These are phyloP conservation scores for Sorex fumeus DNA, from an alignment of 2,113 vertebrate genomes.

Conservation along the genomic window DNA sequence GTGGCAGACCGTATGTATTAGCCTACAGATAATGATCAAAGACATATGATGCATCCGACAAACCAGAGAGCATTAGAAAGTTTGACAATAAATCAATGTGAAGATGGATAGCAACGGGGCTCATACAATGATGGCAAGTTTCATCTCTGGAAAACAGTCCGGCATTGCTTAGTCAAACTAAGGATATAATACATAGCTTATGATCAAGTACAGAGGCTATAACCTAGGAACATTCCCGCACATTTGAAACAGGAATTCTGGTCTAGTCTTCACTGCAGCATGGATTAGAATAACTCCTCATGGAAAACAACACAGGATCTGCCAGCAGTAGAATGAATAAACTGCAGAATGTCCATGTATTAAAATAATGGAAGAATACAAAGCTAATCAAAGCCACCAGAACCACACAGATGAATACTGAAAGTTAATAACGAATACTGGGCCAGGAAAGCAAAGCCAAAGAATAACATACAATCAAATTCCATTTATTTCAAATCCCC, in stretches of 20 bases:
- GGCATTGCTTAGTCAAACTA: background rate
- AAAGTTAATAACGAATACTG: background rate
- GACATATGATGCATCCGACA: background rate
- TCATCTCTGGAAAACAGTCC: background rate
- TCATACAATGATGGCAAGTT: background rate
- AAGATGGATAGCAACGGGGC: background rate
- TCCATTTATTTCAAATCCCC: background rate
- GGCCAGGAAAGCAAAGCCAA: constrained; percentile 5
- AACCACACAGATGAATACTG: background rate
- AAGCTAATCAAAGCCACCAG: constrained; percentile 22
- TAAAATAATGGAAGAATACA: constrained; percentile 9
- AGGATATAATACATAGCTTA: background rate
- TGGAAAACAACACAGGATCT: background rate
- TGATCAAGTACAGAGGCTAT: background rate
- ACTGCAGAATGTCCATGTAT: background rate
- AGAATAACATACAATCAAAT: background rate
- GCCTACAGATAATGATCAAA: constrained; percentile 20
- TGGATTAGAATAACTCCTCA: background rate
- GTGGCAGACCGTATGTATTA: background rate
- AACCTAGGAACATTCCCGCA: background rate
- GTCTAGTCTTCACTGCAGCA: background rate
- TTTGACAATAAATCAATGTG: background rate
- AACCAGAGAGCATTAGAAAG: constrained; percentile 24
- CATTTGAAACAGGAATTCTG: background rate
- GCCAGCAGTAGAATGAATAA: constrained; percentile 12